These are phyloP conservation scores for Monodelphis domestica DNA, from an alignment of 2,797 vertebrate genomes.

Conservation along the genomic window DNA sequence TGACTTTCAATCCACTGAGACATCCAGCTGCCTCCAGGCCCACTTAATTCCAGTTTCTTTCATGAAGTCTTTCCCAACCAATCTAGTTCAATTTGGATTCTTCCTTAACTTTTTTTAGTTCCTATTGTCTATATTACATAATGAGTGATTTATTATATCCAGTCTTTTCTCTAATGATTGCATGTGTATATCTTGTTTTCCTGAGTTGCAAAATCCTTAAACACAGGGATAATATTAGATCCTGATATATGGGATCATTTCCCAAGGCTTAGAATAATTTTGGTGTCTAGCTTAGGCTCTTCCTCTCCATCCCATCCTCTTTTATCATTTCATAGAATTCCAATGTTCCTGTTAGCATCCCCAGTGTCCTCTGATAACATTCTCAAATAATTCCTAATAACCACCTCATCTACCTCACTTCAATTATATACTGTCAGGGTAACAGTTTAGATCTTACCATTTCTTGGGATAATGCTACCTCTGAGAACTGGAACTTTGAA, in stretches of 20 bases:
- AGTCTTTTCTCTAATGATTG: neutral
- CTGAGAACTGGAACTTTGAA: neutral
- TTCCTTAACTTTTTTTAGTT: neutral
- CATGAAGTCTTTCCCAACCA: neutral
- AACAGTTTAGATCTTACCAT: neutral
- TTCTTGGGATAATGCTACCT: neutral
- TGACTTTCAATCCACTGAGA: too few relatives aligned
- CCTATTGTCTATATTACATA: neutral
- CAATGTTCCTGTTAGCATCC: neutral
- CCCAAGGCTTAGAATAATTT: neutral
- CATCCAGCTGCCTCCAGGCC: too few relatives aligned
- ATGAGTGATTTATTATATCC: neutral
- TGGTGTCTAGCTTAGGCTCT: neutral
- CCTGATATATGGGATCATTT: neutral
- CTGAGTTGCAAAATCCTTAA: neutral
- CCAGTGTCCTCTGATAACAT: neutral
- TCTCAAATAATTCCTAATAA: neutral
- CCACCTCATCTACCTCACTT: neutral
- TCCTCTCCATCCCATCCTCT: neutral
- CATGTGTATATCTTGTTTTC: neutral
- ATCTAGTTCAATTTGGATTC: neutral
- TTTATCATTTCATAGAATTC: neutral
- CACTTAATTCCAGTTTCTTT: neutral
- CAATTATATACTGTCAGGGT: neutral
- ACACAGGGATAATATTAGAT: neutral